Percentiles rank a stretch among this genome's conserved stretches.
Conservation (phyloP, 2,888 invertebrate species). For the Macaria liturata region DNA sequence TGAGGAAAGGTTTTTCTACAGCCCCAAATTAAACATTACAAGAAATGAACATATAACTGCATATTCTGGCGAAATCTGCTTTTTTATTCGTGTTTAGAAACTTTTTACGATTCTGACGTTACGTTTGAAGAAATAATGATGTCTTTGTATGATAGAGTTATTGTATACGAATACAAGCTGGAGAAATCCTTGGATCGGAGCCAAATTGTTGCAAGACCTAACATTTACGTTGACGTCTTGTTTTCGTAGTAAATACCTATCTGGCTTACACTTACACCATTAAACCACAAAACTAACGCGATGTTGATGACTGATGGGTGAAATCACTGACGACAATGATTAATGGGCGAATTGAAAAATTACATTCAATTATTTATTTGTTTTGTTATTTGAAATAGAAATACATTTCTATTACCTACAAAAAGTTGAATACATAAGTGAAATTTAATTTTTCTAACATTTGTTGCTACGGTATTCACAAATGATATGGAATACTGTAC, state of each 20-base stretch:
- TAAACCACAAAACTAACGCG: slow-evolving; percentile 9
- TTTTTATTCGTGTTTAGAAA: neutral
- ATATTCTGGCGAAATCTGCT: too few relatives aligned
- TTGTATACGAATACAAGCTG: slow-evolving; percentile 34
- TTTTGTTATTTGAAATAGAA: neutral
- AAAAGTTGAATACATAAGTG: neutral
- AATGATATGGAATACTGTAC: too few relatives aligned
- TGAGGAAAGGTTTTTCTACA: too few relatives aligned
- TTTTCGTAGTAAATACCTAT: slow-evolving; percentile 25
- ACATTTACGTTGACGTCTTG: slow-evolving; percentile 32
- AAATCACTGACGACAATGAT: slow-evolving; percentile 11
- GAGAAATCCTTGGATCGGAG: slow-evolving; percentile 61
- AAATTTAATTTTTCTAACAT: too few relatives aligned
- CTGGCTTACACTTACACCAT: slow-evolving; percentile 4
- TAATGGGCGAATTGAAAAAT: slow-evolving; percentile 4
- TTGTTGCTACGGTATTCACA: too few relatives aligned
- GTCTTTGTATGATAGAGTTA: slow-evolving; percentile 11
- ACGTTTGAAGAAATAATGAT: slow-evolving; percentile 13
- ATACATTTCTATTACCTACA: neutral
- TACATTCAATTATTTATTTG: neutral
- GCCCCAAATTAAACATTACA: too few relatives aligned
- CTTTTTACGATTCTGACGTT: slow-evolving; percentile 8
- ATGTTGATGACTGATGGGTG: slow-evolving; percentile 8
- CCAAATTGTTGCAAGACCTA: slow-evolving; percentile 55
- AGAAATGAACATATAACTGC: too few relatives aligned